Conservation (phyloP, 2,113 vertebrate species). For the Cromileptes altivelis region DNA sequence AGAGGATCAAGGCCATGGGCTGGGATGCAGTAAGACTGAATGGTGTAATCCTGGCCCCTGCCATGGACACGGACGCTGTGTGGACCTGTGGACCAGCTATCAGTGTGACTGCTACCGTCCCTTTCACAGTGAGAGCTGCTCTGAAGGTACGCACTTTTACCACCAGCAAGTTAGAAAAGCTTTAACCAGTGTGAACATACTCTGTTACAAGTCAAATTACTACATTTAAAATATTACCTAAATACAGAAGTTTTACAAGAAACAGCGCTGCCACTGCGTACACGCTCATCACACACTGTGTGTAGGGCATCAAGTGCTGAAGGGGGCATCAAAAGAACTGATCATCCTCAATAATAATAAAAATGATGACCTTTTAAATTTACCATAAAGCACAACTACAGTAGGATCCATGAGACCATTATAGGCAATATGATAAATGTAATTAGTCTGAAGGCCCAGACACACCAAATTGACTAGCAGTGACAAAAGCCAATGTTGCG, state of each 20-base stretch:
- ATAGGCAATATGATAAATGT: too few relatives aligned
- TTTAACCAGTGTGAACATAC: too few relatives aligned
- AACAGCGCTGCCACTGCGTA: not conserved
- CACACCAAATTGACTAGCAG: too few relatives aligned
- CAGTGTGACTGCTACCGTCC: slow-evolving; percentile 90
- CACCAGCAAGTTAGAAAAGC: not conserved
- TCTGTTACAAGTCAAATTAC: not conserved
- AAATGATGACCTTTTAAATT: too few relatives aligned
- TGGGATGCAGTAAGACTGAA: slow-evolving; percentile 88
- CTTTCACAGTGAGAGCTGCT: slow-evolving; percentile 85
- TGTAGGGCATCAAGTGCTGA: too few relatives aligned
- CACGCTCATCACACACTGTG: too few relatives aligned
- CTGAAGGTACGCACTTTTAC: slow-evolving; percentile 83
- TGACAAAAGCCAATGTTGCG: too few relatives aligned
- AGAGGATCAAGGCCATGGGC: not conserved
- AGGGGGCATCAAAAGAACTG: too few relatives aligned
- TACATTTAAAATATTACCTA: not conserved
- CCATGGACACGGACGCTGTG: slow-evolving; percentile 84
- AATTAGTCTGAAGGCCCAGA: too few relatives aligned
- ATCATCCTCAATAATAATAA: too few relatives aligned
- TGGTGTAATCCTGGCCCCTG: slow-evolving; percentile 90
- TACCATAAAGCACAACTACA: too few relatives aligned
- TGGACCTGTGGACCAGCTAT: slow-evolving; percentile 92
- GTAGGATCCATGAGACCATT: too few relatives aligned
- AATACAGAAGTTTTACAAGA: not conserved